Conservation (phyloP, 2,797 vertebrate species). For the Chaetodon trifasciatus region DNA sequence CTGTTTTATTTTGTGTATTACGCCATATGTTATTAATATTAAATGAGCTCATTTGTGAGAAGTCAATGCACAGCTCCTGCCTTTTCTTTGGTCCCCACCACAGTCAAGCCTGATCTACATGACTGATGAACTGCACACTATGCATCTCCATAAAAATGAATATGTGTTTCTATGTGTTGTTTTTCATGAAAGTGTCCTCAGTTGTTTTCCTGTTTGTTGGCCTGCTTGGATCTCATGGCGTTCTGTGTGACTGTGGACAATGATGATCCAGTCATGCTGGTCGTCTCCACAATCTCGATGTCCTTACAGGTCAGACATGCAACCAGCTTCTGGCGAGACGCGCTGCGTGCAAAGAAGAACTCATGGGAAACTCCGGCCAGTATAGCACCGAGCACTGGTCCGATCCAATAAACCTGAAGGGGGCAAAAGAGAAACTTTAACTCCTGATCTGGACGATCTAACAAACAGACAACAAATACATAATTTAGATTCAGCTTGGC, state of each 20-base stretch:
- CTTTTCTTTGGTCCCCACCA: not conserved
- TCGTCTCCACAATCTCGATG: slow-evolving; percentile 88
- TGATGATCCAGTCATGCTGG: slow-evolving; percentile 86
- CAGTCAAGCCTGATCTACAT: not conserved
- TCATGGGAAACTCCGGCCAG: slow-evolving; percentile 88
- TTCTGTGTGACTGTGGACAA: slow-evolving; percentile 87
- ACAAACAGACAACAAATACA: not conserved
- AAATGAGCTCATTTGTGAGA: not conserved
- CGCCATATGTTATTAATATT: not conserved
- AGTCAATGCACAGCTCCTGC: not conserved
- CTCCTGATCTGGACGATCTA: not conserved
- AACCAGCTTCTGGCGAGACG: slow-evolving; percentile 88
- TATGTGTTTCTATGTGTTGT: slow-evolving; percentile 1
- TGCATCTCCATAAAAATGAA: slow-evolving; percentile 9
- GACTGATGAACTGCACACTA: slow-evolving; percentile 2
- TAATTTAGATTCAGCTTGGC: not conserved
- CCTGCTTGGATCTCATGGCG: slow-evolving; percentile 83
- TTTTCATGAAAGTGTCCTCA: slow-evolving; percentile 52
- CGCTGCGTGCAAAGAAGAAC: slow-evolving; percentile 86
- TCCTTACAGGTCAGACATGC: slow-evolving; percentile 88
- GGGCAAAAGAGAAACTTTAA: not conserved
- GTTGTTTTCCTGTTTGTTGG: slow-evolving; percentile 84
- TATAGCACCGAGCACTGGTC: slow-evolving; percentile 84
- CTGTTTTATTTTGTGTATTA: not conserved
- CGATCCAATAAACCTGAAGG: slow-evolving; percentile 89